These are phyloP conservation scores for Hoplostethus atlanticus DNA, from an alignment of 2,797 vertebrate species.

Conservation along the genomic window DNA sequence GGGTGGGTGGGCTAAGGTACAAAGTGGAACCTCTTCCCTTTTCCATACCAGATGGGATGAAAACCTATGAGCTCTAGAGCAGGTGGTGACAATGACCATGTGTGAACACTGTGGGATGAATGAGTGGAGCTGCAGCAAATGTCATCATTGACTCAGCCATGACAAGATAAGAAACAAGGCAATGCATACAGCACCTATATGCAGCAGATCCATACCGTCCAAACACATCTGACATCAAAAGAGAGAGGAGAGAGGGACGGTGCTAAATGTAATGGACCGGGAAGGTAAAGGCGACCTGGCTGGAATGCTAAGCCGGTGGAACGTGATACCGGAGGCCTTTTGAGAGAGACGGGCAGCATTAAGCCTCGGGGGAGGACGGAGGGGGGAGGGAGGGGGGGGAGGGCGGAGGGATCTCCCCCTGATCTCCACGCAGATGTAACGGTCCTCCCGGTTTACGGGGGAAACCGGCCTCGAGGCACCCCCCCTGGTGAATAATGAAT, in stretches of 20 bases:
- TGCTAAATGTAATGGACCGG: conserved; percentile 28
- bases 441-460: conserved; percentile 61
- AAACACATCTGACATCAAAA: conserved; percentile 7
- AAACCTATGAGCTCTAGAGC: not conserved
- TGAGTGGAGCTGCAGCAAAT: not conserved
- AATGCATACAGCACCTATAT: not conserved
- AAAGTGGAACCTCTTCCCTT: not conserved
- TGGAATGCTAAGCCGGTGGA: conserved; percentile 60
- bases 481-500: conserved; percentile 77
- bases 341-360: conserved; percentile 52
- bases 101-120: not conserved
- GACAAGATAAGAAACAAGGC: not conserved
- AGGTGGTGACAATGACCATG: not conserved
- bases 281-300: conserved; percentile 23
- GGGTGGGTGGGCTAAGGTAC: too few species aligned
- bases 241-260: not conserved
- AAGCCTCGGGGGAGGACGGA: conserved; percentile 51
- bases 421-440: conserved; percentile 66
- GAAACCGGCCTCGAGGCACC: conserved; percentile 71
- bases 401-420: conserved; percentile 71
- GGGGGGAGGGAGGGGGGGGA: not conserved
- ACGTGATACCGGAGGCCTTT: conserved; percentile 53
- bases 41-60: not conserved
- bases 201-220: not conserved
- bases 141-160: not conserved